Evolutionary conservation across 2,113 vertebrate species (phyloP).

Genomic region (Phainopepla nitens): DNA sequence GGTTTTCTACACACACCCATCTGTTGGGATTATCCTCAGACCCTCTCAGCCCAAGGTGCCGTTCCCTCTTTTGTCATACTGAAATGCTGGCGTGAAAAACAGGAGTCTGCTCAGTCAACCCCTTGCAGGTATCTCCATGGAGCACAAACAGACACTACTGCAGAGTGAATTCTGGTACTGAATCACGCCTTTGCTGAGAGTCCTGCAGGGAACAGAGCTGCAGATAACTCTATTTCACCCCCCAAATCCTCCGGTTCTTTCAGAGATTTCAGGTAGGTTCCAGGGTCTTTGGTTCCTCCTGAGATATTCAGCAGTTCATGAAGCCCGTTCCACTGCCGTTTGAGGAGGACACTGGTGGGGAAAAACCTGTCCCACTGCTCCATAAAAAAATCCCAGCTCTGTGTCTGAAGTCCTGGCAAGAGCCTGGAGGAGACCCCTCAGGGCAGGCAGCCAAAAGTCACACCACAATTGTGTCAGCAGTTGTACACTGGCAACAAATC

Average conservation of each 20-base stretch:
- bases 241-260: background rate
- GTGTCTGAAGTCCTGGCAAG: background rate
- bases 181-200: background rate
- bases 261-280: background rate
- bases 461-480: background rate
- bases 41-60: background rate
- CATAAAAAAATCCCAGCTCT: background rate
- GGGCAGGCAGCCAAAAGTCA: background rate
- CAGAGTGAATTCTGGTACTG: background rate
- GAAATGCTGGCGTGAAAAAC: background rate
- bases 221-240: background rate
- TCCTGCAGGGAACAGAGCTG: background rate
- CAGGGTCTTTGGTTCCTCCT: background rate
- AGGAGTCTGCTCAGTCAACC: background rate
- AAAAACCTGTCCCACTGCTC: fast-evolving
- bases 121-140: background rate
- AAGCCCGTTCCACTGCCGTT: background rate
- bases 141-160: background rate
- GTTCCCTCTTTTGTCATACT: background rate
- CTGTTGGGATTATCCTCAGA: background rate
- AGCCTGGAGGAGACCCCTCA: background rate
- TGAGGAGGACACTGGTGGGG: background rate
- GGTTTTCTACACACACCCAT: background rate
- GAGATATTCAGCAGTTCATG: background rate
- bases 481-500: background rate